phyloP scores from a whole-genome alignment of 2,797 vertebrate genomes.

The Rallus crepitans region DNA sequence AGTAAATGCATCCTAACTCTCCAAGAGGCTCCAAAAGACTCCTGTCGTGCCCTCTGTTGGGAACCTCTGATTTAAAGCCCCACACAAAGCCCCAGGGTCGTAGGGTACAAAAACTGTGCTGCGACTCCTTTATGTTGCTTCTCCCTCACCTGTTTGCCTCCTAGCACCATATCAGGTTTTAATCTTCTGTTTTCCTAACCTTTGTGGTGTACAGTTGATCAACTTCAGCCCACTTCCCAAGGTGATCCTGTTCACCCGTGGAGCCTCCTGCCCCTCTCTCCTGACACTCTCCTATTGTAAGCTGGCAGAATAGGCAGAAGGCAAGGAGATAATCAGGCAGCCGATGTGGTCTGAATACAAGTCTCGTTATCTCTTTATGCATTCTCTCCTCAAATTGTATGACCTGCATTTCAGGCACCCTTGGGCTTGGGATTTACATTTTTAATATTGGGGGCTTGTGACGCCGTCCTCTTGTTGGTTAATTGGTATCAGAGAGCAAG shows the following conservation, averaged over 20 bases:
- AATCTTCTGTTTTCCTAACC: background rate
- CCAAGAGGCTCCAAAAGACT: background rate
- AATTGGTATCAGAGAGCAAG: constrained; percentile 86
- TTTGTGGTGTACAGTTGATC: background rate
- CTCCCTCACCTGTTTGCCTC: constrained; percentile 11
- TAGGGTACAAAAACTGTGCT: background rate
- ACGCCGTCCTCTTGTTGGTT: constrained; percentile 78
- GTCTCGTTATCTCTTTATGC: constrained; percentile 75
- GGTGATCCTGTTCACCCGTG: background rate
- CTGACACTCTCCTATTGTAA: background rate
- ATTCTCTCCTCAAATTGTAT: constrained; percentile 77
- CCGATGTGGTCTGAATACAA: constrained; percentile 55
- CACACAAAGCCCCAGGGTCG: background rate
- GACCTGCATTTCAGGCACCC: constrained; percentile 82
- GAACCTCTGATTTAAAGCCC: background rate
- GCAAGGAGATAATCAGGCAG: constrained; percentile 72
- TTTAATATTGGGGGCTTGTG: constrained; percentile 83
- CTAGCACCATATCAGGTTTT: background rate
- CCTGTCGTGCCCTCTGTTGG: background rate
- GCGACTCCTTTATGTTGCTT: background rate
- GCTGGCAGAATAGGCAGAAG: constrained; percentile 45
- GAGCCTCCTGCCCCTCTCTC: constrained; percentile 4
- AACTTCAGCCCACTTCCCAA: constrained; percentile 16
- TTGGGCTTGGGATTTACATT: constrained; percentile 84
- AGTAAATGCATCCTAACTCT: background rate